Conservation (phyloP, 2,113 vertebrate genomes). For the Dasyornis broadbenti region DNA sequence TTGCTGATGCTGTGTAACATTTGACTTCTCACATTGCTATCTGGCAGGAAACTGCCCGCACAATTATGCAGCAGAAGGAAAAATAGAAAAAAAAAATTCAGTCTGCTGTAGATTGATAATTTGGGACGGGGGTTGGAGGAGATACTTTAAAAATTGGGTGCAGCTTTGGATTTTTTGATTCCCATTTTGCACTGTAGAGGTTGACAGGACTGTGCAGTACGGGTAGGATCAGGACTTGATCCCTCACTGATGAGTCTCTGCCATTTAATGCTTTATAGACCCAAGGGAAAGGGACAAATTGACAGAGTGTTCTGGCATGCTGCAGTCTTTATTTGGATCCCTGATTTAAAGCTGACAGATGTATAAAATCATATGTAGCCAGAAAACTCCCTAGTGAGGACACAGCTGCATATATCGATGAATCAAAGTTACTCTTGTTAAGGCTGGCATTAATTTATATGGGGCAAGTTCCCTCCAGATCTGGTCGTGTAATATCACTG, state of each 20-base stretch:
- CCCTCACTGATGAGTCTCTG: neutral
- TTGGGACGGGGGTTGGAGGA: neutral
- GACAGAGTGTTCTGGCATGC: neutral
- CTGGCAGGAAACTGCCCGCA: neutral
- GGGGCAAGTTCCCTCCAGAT: conserved; percentile 12
- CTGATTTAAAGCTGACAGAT: conserved; percentile 55
- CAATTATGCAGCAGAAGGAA: neutral
- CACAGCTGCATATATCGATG: conserved; percentile 31
- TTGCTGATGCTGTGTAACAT: neutral
- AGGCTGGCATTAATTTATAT: conserved; percentile 20
- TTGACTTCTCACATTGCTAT: neutral
- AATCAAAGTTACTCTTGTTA: conserved; percentile 24
- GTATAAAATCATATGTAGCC: conserved; percentile 13
- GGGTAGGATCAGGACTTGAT: neutral
- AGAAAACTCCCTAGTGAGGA: conserved; percentile 1
- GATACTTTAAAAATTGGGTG: neutral
- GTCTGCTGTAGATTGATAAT: neutral
- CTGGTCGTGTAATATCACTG: neutral
- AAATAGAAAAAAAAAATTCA: neutral
- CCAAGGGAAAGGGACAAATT: conserved; percentile 1
- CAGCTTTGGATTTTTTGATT: neutral
- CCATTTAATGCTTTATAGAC: neutral
- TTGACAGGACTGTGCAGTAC: neutral
- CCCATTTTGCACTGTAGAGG: neutral
- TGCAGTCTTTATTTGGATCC: conserved; percentile 27